Base-by-base conservation (phyloP, 2,797 vertebrate species). In the Thamnophis elegans region DNA sequence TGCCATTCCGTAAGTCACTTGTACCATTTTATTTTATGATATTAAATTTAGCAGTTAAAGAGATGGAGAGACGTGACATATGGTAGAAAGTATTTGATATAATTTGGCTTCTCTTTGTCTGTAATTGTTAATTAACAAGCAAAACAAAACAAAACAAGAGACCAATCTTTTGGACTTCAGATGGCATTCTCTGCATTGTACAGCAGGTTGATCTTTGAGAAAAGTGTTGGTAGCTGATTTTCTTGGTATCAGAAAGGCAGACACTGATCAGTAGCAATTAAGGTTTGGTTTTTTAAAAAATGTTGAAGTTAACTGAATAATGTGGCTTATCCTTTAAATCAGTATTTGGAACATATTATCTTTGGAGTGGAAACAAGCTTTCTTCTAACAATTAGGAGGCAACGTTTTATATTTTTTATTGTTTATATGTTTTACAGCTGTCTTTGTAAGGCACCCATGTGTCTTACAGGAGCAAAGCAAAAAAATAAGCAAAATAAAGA, bases 31-130 rank as follows among this genome's bases (percentile, higher is more conserved):
- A 82, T 88, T 91, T 91, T 93, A 93, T 87, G 53, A 36, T 47
- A 93, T 91, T 93, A 93, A 91, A 93, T 91, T 60, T 91, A 62
- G 89, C 86, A 88, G 12, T 88, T 91, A 51, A 91, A 36, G 56
- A 91, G 56, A 62, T 16, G 16, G 56, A 26, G 58, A 93, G 62
- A n/a, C 85, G 65, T 88, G 68, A 62, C 89, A 88, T 93, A 91
- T 56, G 89, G 65, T 85, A 51, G 56, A 88, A 62, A 88, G 32
- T 14, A 42, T 65, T 91, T 93, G 90, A 65, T 88, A 88, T 93
- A 88, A 93, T 91, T 88, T 88, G 56, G 65, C 32, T 85, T 91
- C 56, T 60, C 86, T 85, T 85, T 47, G 65, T 91, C n/a, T 87
- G n/a, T 54, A 88, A 60, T 55, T 32, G 65, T 93, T 93, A 88